These are phyloP conservation scores for Pseudorhombus dupliciocellatus DNA, from an alignment of 2,113 vertebrate species.

Conservation along the genomic window DNA sequence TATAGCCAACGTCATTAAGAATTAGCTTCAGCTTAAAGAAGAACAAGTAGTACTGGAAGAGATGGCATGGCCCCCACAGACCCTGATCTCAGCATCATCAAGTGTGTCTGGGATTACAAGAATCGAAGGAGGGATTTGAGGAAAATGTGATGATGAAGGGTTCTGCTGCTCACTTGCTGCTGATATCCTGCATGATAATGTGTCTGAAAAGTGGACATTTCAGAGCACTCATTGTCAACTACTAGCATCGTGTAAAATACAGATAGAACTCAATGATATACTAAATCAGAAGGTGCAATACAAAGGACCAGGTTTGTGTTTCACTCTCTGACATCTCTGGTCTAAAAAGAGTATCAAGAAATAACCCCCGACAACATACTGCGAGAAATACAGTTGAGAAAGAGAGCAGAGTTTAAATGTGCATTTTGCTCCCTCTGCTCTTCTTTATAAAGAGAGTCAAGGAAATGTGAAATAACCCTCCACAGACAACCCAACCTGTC, in stretches of 20 bases:
- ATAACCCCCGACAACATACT: background rate
- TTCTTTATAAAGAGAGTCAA: conserved; percentile 3
- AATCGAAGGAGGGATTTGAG: no score
- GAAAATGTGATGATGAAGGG: background rate
- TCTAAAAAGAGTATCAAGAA: background rate
- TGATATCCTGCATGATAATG: background rate
- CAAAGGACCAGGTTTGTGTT: background rate
- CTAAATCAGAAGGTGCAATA: background rate
- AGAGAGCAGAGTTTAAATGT: background rate
- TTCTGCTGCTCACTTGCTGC: background rate
- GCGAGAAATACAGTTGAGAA: background rate
- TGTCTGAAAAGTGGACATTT: background rate
- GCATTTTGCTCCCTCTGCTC: background rate
- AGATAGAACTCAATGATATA: background rate
- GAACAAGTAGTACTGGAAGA: no score
- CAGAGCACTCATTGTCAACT: background rate
- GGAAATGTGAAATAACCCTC: conserved; percentile 32
- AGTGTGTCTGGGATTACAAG: no score
- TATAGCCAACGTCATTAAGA: no score
- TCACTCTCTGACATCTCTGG: conserved; percentile 1
- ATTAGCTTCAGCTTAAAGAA: no score
- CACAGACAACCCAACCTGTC: conserved; percentile 32
- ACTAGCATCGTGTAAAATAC: background rate
- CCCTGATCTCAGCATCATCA: no score
- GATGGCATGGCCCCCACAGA: no score